Evolutionary conservation across 2,797 vertebrate genomes (phyloP), one percentile per base, ranked within the genome.

Genomic region (Cichlasoma orientale): DNA sequence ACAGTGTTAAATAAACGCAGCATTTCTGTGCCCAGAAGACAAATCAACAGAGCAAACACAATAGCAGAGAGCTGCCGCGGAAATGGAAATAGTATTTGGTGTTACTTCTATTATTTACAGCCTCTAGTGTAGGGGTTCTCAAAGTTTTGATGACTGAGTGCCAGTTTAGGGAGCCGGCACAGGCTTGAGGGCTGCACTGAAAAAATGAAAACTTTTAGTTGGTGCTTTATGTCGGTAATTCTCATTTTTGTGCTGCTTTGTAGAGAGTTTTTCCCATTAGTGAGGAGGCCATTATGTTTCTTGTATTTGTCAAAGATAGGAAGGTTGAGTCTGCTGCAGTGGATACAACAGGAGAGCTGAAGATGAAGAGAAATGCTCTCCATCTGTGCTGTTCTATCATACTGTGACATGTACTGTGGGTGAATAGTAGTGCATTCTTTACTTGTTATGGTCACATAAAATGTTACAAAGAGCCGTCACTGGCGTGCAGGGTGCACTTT

Each of bases 61-160:
- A n/a, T n/a, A 50, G 41, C 23, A 68, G 25, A 13, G 5, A 66
- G 61, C 61, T 0, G 41, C 41, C 25, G 47, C 1, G 0, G 41
- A 68, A 68, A 68, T 68, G 63, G 47, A 50, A 68, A 68, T 13
- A 50, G 16, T 68, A n/a, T 68, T 50, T 68, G 25, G 3, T 29
- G 18, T 47, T 25, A 41, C 25, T 50, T 50, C 25, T 29, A n/a
- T 68, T 68, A 68, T 68, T 68, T 27, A 50, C 47, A 68, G 25
- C 63, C 41, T 19, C 41, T 47, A 68, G 16, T 3, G 25, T 3
- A 12, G 10, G 18, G 7, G 16, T 29, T 50, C 41, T 50, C 63
- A 68, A 66, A 68, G 63, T 68, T 68, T 59, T 68, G 63, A 68
- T 68, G 41, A 68, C 41, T 8, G 18, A 68, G 25, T 50, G 18